Conservation (phyloP, 1,140 invertebrate species). For the Macrotrachela quadricornifera region DNA sequence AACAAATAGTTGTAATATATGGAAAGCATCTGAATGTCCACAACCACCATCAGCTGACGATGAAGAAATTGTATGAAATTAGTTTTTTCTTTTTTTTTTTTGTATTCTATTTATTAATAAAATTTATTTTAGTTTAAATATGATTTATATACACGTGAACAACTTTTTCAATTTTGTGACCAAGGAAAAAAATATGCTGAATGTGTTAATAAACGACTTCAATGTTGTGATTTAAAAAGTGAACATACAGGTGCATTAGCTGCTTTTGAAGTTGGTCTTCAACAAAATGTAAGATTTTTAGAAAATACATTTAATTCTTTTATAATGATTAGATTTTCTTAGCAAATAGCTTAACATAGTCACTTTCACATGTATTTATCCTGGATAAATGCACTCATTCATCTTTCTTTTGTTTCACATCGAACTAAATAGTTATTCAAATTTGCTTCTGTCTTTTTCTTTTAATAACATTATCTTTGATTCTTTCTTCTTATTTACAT, state of each 20-base stretch:
- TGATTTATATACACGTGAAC: constrained; percentile 5
- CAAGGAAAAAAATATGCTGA: constrained; percentile 8
- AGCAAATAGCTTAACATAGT: no score
- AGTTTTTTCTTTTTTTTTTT: no score
- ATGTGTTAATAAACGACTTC: constrained; percentile 3
- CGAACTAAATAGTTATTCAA: no score
- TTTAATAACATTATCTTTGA: no score
- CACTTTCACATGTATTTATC: no score
- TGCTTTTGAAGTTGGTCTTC: background rate
- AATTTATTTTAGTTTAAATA: background rate
- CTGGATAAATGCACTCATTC: no score
- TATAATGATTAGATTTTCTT: no score
- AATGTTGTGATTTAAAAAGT: constrained; percentile 7
- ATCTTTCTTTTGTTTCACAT: no score
- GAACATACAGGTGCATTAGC: background rate
- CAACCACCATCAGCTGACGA: background rate
- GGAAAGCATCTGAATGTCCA: constrained; percentile 8
- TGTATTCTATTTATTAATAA: no score
- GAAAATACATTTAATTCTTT: no score
- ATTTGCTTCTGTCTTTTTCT: no score
- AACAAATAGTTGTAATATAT: background rate
- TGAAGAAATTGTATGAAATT: background rate
- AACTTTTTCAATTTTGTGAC: constrained; percentile 7
- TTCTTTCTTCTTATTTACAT: no score
- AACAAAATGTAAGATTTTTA: background rate